These are phyloP conservation scores for Papilio gigon DNA, from an alignment of 2,888 invertebrate species.

Conservation along the genomic window DNA sequence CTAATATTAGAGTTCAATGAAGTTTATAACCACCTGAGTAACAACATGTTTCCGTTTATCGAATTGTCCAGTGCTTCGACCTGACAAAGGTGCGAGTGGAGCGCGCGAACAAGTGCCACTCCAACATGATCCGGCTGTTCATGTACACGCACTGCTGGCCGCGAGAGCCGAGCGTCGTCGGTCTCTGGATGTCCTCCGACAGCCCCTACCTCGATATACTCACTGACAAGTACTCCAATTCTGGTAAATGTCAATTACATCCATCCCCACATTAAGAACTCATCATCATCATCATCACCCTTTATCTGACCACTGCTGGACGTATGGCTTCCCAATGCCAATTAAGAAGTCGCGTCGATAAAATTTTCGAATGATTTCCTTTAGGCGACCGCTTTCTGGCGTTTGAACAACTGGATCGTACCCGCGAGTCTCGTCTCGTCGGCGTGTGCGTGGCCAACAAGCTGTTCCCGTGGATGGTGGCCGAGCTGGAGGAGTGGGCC, in stretches of 20 bases:
- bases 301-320: too few relatives aligned
- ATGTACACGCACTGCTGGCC: constrained; percentile 79
- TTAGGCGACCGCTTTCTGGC: constrained; percentile 66
- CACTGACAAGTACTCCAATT: constrained; percentile 60
- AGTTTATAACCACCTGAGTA: not conserved
- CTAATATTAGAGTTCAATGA: too few relatives aligned
- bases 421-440: constrained; percentile 67
- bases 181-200: constrained; percentile 68
- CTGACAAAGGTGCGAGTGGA: constrained; percentile 60
- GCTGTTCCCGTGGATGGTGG: constrained; percentile 77
- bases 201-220: constrained; percentile 61
- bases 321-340: too few relatives aligned
- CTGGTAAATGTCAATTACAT: constrained; percentile 53
- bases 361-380: not conserved
- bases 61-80: constrained; percentile 64
- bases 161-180: constrained; percentile 77
- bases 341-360: not conserved
- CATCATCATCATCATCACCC: too few relatives aligned
- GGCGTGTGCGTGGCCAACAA: constrained; percentile 77
- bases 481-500: constrained; percentile 79
- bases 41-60: not conserved
- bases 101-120: constrained; percentile 67
- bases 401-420: constrained; percentile 61
- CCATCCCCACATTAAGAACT: not conserved
- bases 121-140: constrained; percentile 70